These are phyloP conservation scores for Cydia amplana DNA, from an alignment of 1,140 invertebrate genomes.

Conservation along the genomic window DNA sequence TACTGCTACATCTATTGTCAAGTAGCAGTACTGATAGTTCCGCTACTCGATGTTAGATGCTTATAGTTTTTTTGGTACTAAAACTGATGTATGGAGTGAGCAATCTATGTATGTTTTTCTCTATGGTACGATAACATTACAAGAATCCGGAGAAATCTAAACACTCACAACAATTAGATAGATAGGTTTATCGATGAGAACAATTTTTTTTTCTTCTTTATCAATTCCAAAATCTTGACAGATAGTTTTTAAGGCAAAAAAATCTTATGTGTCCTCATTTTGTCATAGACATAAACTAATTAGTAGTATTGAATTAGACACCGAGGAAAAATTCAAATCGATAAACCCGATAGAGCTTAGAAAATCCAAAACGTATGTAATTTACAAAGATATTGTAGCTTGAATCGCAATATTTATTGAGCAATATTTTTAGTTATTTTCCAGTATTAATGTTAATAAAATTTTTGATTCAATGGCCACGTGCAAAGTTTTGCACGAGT, in stretches of 20 bases:
- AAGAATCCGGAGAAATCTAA: constrained; percentile 44
- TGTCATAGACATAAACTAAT: too few species aligned
- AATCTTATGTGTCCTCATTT: too few species aligned
- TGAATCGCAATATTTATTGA: constrained; percentile 26
- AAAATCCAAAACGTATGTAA: constrained; percentile 10
- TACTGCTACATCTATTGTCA: too few species aligned
- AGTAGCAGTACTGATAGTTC: too few species aligned
- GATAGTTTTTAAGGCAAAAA: too few species aligned
- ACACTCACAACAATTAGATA: constrained; percentile 51
- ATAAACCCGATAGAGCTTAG: constrained; percentile 11
- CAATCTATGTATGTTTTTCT: too few species aligned
- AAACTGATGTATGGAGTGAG: too few species aligned
- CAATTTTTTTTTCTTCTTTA: constrained; percentile 3
- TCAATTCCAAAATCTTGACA: background rate
- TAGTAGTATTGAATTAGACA: background rate
- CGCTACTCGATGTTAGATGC: too few species aligned
- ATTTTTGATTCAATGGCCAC: background rate
- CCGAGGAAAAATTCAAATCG: constrained; percentile 2
- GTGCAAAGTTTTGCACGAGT: background rate
- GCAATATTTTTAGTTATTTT: constrained; percentile 1
- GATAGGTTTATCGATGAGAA: constrained; percentile 34
- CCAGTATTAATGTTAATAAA: background rate
- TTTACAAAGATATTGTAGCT: background rate
- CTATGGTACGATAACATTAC: constrained; percentile 37
- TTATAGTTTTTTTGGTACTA: too few species aligned